Evolutionary conservation across 2,113 vertebrate species (phyloP).

Genomic region (Seriola dumerili): DNA sequence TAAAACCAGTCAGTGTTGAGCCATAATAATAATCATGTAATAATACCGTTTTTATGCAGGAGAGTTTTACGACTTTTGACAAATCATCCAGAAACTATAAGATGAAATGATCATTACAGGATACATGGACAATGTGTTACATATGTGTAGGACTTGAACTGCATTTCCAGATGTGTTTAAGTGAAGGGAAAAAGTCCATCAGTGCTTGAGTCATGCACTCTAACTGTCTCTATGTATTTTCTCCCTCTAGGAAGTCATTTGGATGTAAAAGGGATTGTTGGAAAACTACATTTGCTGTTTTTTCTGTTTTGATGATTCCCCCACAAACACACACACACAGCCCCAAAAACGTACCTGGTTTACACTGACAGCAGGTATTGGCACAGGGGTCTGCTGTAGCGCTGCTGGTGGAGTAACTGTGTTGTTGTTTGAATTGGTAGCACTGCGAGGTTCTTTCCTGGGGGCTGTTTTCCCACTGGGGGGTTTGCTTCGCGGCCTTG

Average conservation of each 20-base stretch:
- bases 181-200: not conserved
- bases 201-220: constrained; percentile 3
- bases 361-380: constrained; percentile 60
- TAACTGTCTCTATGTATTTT: not conserved
- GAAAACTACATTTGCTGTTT: not conserved
- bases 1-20: constrained; percentile 51
- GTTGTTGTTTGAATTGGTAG: constrained; percentile 70
- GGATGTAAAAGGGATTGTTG: not conserved
- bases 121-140: constrained; percentile 7
- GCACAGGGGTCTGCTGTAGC: constrained; percentile 57
- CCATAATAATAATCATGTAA: constrained; percentile 36
- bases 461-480: constrained; percentile 91
- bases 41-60: constrained; percentile 27
- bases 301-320: not conserved
- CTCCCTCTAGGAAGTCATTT: not conserved
- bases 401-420: constrained; percentile 68
- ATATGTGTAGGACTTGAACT: not conserved
- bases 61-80: constrained; percentile 19
- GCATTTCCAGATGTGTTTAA: constrained; percentile 31
- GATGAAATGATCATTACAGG: constrained; percentile 16
- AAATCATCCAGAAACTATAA: constrained; percentile 17
- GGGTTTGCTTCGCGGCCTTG: constrained; percentile 90
- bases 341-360: constrained; percentile 66
- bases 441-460: constrained; percentile 93
- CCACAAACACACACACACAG: constrained; percentile 16